Conservation (phyloP, 2,797 vertebrate genomes). For the Acanthopagrus latus region DNA sequence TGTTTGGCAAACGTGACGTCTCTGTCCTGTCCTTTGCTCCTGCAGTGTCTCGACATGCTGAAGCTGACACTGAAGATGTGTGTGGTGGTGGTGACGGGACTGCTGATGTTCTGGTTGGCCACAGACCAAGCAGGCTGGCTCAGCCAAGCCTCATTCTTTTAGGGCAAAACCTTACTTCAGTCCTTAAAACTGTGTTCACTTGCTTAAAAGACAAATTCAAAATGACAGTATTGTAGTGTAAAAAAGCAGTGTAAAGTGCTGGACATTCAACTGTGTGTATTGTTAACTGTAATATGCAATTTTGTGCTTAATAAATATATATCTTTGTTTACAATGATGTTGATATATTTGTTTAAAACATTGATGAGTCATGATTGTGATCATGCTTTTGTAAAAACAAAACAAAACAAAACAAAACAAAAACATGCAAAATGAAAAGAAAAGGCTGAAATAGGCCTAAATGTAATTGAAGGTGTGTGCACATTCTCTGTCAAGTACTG, state of each 20-base stretch:
- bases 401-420: too few species aligned
- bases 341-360: background rate
- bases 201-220: background rate
- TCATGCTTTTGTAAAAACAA: too few species aligned
- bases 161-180: background rate
- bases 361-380: background rate
- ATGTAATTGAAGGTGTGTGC: too few species aligned
- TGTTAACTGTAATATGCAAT: slow-evolving; percentile 11
- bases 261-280: background rate
- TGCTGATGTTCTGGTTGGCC: slow-evolving; percentile 78
- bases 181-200: slow-evolving; percentile 1
- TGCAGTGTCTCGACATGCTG: slow-evolving; percentile 71
- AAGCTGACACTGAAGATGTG: slow-evolving; percentile 70
- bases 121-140: slow-evolving; percentile 73
- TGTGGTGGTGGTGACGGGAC: slow-evolving; percentile 69
- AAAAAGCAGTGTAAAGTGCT: slow-evolving; percentile 8
- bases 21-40: slow-evolving; percentile 18
- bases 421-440: too few species aligned
- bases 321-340: slow-evolving; percentile 5
- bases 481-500: too few species aligned
- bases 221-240: slow-evolving; percentile 4
- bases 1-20: slow-evolving; percentile 4
- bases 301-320: slow-evolving; percentile 54
- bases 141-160: slow-evolving; percentile 23
- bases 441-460: too few species aligned